These are phyloP conservation scores for Drosophila bipectinata DNA, from an alignment of 1,140 invertebrate species.

Conservation along the genomic window DNA sequence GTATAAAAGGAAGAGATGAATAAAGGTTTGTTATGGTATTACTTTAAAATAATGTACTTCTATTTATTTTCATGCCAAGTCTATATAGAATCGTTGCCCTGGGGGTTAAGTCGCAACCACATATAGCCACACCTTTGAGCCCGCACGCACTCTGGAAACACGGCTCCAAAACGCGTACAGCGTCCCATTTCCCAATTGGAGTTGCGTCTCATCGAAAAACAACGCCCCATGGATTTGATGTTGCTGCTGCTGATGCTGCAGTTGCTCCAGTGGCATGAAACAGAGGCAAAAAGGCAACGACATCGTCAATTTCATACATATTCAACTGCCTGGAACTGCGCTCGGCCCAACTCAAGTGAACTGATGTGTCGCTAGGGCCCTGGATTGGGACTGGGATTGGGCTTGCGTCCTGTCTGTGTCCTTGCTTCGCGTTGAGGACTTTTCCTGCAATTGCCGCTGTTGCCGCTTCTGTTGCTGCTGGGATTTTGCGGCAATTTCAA, in stretches of 20 bases:
- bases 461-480: conserved; percentile 52
- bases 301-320: conserved; percentile 73
- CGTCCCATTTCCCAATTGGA: conserved; percentile 35
- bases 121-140: conserved; percentile 26
- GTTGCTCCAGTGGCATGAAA: conserved; percentile 40
- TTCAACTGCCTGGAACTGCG: conserved; percentile 51
- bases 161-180: conserved; percentile 39
- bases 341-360: conserved; percentile 43
- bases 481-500: conserved; percentile 82
- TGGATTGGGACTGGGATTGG: conserved; percentile 9
- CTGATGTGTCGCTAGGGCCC: conserved; percentile 46
- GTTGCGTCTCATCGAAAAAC: conserved; percentile 57
- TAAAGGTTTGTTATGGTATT: too few species aligned
- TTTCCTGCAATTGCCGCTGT: conserved; percentile 52
- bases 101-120: conserved; percentile 21
- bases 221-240: conserved; percentile 65
- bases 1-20: not conserved
- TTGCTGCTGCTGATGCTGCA: conserved; percentile 40
- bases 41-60: not conserved
- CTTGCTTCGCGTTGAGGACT: conserved; percentile 14
- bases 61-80: not conserved
- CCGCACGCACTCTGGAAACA: conserved; percentile 36
- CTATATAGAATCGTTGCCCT: not conserved
- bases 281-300: conserved; percentile 12
- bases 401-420: conserved; percentile 19